A percentile compares a stretch with the other conserved stretches of the same genome.
These are phyloP conservation scores for Geodia barretti DNA, from an alignment of 37 sponge, comb jelly and placozoan genomes.

Conservation along the genomic window DNA sequence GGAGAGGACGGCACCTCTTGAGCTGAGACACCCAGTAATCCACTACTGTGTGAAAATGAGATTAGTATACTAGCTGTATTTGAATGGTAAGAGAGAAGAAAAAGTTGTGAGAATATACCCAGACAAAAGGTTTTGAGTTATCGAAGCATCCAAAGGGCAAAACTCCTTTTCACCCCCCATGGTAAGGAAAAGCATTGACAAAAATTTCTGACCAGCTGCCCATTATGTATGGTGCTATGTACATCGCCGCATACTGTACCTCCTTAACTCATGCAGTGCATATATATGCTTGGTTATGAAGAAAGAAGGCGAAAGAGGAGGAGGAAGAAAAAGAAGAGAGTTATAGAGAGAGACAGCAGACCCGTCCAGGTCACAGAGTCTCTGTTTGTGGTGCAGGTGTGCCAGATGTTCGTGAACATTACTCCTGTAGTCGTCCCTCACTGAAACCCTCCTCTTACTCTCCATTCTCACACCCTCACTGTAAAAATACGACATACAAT, in stretches of 20 bases:
- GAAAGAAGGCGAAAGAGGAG: neutral
- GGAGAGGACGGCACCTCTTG: conserved; percentile 3
- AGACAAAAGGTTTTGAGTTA: too few species aligned
- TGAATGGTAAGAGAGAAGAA: too few species aligned
- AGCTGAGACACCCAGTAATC: neutral
- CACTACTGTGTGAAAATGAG: neutral
- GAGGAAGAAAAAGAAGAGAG: neutral
- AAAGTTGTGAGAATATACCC: too few species aligned
- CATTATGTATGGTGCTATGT: too few species aligned
- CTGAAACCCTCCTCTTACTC: conserved; percentile 2
- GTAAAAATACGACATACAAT: neutral
- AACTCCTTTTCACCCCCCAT: too few species aligned
- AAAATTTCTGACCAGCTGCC: too few species aligned
- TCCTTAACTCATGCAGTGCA: too few species aligned
- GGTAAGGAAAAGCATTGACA: too few species aligned
- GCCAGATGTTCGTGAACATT: conserved; percentile 45
- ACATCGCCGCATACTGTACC: too few species aligned
- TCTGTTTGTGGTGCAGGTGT: conserved; percentile 36
- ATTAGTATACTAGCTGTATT: too few species aligned
- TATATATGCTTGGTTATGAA: too few species aligned
- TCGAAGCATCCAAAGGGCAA: too few species aligned
- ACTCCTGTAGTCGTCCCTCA: neutral
- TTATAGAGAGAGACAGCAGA: conserved; percentile 1
- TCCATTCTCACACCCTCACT: neutral
- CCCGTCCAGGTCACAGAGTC: conserved; percentile 24